Evolutionary conservation across 2,797 vertebrate genomes (phyloP).

Genomic region (Scleropages formosus): DNA sequence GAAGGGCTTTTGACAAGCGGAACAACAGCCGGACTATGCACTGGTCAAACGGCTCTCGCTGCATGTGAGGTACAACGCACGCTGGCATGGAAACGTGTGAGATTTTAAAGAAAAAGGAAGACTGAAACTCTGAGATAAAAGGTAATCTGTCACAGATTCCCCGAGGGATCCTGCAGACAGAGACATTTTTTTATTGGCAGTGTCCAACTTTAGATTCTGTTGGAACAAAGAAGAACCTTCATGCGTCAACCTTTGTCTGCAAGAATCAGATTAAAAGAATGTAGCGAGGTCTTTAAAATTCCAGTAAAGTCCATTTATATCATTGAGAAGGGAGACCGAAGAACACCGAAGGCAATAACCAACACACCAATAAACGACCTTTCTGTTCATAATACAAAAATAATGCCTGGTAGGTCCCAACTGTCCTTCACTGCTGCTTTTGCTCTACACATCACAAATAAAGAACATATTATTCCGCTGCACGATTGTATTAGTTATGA

Average conservation of each 20-base stretch:
- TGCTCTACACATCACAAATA: no score
- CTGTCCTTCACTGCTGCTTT: neutral
- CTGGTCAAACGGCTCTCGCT: constrained; percentile 1
- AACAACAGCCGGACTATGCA: neutral
- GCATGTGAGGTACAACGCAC: constrained; percentile 17
- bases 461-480: no score
- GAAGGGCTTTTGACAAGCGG: constrained; percentile 14
- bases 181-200: constrained; percentile 15
- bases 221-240: constrained; percentile 15
- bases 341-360: neutral
- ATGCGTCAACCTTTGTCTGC: constrained; percentile 3
- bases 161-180: constrained; percentile 10
- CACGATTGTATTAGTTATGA: no score
- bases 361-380: neutral
- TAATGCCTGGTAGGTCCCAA: neutral
- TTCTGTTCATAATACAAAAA: constrained; percentile 3
- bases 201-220: constrained; percentile 18
- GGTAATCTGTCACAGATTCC: constrained; percentile 9
- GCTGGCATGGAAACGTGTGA: neutral
- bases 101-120: constrained; percentile 4
- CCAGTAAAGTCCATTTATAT: constrained; percentile 17
- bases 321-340: neutral
- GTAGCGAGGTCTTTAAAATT: neutral
- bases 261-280: constrained; percentile 12
- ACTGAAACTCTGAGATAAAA: constrained; percentile 17